These are phyloP conservation scores for Dicyrtoma fusca DNA, from an alignment of 2,888 invertebrate species.

Conservation along the genomic window DNA sequence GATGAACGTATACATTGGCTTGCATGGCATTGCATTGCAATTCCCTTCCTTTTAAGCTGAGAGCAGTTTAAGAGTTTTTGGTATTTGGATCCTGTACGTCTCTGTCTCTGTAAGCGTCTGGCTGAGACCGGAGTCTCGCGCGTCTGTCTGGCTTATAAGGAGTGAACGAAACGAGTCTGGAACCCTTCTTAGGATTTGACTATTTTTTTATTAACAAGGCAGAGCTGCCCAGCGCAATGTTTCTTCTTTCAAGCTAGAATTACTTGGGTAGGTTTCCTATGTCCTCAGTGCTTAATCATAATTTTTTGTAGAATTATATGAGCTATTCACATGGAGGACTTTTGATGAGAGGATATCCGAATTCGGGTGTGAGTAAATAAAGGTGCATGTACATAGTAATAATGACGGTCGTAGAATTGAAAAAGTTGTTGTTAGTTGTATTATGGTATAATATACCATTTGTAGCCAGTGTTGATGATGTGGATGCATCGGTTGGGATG, in stretches of 20 bases:
- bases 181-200: conserved; percentile 26
- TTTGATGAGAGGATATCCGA: conserved; percentile 31
- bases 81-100: background rate
- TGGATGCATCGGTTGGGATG: no score
- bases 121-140: background rate
- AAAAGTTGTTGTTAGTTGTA: no score
- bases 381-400: conserved; percentile 16
- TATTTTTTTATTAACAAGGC: background rate
- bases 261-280: background rate
- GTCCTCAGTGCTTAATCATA: background rate
- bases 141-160: background rate
- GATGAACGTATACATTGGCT: background rate
- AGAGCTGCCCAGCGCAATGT: background rate
- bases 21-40: background rate
- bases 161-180: conserved; percentile 17
- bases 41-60: background rate
- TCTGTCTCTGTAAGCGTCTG: background rate
- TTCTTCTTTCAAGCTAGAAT: conserved; percentile 4
- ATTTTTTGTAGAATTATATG: background rate
- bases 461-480: no score
- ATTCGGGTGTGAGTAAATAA: conserved; percentile 33
- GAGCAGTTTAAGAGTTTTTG: background rate
- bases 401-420: conserved; percentile 1
- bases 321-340: background rate
- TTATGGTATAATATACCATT: no score